Base-by-base conservation (phyloP, 1,140 invertebrate species). In the Pygmarrhopalites habei region DNA sequence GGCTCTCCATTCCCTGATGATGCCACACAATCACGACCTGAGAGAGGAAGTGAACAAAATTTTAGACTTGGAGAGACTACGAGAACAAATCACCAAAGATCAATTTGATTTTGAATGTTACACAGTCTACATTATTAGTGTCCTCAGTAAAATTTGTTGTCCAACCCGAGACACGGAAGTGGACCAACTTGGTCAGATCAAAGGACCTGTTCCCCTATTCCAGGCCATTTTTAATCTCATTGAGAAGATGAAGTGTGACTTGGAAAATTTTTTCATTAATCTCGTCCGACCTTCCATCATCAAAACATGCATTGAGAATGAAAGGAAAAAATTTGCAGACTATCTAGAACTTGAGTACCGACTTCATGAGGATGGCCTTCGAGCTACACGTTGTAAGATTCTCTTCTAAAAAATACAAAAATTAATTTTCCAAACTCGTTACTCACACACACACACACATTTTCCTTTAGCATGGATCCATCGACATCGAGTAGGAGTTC, bases 231-330 rank as follows among this genome's bases (percentile, higher is more conserved):
- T 90, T 69, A 88, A 91, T 71, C 76, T 79, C 71, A 69, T 98
- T 56, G 89, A 95, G 68, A 77, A 95, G 14, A 89, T 98, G 87
- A 90, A 88, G 72, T 75, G 97, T 52, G 95, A 98, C 75, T 80
- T 92, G 76, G 92, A 92, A 0, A 98, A 98, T 78, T 97, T 92
- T 69, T 85, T 91, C 14, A 87, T 98, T 52, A 83, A 87, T 19
- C 86, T 92, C 78, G 86, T 92, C 39, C 80, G 90, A 64, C 91
- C 91, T 0, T 87, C 91, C 70, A 88, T 98, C 49, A 82, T 92
- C 71, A 79, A 84, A 17, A 83, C 85, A 55, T 90, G 87, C 73
- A 87, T 95, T 2, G 86, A 93, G 67, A 95, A 96, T 74, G 95
- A 98, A 73, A 84, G 88, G 72, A 78, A 83, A 30, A 97, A 97